Base-by-base conservation (phyloP, 2,797 vertebrate species). In the Chrosomus eos region DNA sequence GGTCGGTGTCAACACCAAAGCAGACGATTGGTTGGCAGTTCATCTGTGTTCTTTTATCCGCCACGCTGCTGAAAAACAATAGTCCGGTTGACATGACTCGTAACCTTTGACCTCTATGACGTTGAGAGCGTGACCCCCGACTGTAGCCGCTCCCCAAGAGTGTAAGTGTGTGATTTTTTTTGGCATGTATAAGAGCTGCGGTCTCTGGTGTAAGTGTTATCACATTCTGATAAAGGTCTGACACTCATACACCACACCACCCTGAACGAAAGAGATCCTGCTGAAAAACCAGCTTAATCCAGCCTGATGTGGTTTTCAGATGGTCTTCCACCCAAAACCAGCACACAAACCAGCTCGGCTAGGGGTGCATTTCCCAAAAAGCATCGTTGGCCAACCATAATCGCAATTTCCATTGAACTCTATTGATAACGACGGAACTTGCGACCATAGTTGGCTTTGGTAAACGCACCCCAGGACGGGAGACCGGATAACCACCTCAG, bases 181-280 rank as follows among this genome's bases (percentile, higher is more conserved):
- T 95, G 95, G 95, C 94, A 95, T 95, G 94, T 94, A 92, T 92
- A 89, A 92, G 93, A 93, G 93, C 83, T 86, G 83, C 83, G 62
- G 74, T 80, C 60, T 88, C 77, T 87, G 38, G 87, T 76, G 72
- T 66, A 76, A 45, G 66, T 82, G 79, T 38, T 19, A 33, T 87
- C 93, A 94, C 93, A 93, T 92, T 94, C 94, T 91, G 91, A 90
- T 92, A 90, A 79, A 93, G 81, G 91, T 84, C 91, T 92, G 91
- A 73, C 74, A 87, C 86, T 60, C 75, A 91, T 90, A 92, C 84
- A 86, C 72, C 86, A 88, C 89, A 85, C 89, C 87, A 90, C 88
- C 86, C 89, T 86, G 86, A 85, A 75, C 77, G 8, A 78, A 36
- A 51, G 51, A 78, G 64, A 84, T 60, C 64, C 58, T 84, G 89